A percentile compares a stretch with the other conserved stretches of the same genome.
phyloP scores from a whole-genome alignment of 2,888 invertebrate genomes.

The Pachymerium ferrugineum region DNA sequence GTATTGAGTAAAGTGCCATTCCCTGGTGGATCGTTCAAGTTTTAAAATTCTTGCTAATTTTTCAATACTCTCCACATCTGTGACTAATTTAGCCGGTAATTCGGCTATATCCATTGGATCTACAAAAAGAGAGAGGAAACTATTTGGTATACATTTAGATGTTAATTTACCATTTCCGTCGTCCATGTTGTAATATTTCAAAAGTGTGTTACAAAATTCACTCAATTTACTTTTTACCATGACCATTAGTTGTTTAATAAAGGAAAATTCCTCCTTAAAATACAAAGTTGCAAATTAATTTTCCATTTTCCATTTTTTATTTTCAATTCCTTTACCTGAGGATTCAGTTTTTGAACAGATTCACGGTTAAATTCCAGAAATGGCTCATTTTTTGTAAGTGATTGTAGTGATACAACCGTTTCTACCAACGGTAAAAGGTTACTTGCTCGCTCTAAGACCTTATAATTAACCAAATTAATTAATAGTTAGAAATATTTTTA shows the following conservation, averaged over 20 bases:
- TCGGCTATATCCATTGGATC: neutral
- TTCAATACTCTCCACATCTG: neutral
- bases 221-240: neutral
- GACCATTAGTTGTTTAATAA: neutral
- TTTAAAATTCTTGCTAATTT: neutral
- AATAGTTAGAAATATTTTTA: neutral
- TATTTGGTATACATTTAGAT: neutral
- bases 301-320: neutral
- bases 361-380: neutral
- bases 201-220: neutral
- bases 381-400: neutral
- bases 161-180: neutral
- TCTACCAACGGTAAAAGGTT: neutral
- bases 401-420: neutral
- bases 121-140: neutral
- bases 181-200: slow-evolving; percentile 1
- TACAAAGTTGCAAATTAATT: neutral
- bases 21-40: neutral
- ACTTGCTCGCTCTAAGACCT: neutral
- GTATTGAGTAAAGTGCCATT: slow-evolving; percentile 5
- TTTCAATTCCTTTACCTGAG: neutral
- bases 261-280: neutral
- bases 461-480: neutral
- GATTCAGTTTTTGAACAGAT: neutral
- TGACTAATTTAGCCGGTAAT: neutral